Base-by-base conservation (phyloP, 1,140 invertebrate genomes). In the Thaumatotibia leucotreta region DNA sequence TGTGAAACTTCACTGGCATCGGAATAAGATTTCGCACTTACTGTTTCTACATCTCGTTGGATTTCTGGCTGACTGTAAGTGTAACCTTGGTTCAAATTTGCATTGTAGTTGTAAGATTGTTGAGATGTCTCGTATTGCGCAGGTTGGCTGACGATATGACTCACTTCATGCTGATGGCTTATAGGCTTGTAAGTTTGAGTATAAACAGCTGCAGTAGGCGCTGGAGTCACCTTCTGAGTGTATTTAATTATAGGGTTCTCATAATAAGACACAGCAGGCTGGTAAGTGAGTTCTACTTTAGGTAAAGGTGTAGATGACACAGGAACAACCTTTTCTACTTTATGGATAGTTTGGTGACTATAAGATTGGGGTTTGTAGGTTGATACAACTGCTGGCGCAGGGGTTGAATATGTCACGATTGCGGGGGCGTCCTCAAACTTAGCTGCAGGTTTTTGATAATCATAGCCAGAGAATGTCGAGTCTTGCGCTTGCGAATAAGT, bases 201-300 rank as follows among this genome's bases (percentile, higher is more conserved):
- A 31, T 76, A 83, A 61, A 86, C 74, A 50, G 80, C 66, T n/a
- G 79, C 76, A 52, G 86, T 82, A 31, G 87, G 69, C 5, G 77
- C 72, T 54, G 89, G 83, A 29, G 81, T 80, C 9, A 80, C 75
- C 66, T 81, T 89, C 69, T 86, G 74, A 1, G 79, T 80, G 54
- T 88, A 88, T 67, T 85, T 81, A 5, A 90, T 35, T 8, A 91
- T 68, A 10, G 89, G 89, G 70, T 91, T 92, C 68, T 91, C 75
- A 64, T 90, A 89, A 33, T 82, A 63, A 39, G 86, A 78, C 14
- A 89, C 82, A 31, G 83, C 68, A n/a, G 87, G 75, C 64, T 86
- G 74, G 61, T 85, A 82, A 24, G 70, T 64, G 17, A 82, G 52
- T 31, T 87, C 73, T 32, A 85, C 68, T 54, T 73, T 58, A 22